Conservation (phyloP, 2,113 vertebrate species). For the Suncus etruscus region DNA sequence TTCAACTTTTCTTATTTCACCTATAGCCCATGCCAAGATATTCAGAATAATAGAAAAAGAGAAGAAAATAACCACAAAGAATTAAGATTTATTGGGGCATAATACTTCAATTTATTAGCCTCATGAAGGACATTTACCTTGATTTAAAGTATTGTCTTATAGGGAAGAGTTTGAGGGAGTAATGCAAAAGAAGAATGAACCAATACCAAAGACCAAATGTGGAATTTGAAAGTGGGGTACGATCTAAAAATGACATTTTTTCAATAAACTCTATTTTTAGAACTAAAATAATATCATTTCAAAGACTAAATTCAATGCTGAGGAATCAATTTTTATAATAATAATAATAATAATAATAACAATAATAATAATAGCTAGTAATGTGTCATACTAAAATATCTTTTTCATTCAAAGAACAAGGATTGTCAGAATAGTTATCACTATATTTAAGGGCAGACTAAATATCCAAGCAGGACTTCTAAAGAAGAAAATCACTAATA, state of each 20-base stretch:
- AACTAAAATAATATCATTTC: constrained; percentile 70
- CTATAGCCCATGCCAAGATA: background rate
- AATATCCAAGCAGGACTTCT: constrained; percentile 61
- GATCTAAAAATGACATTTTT: background rate
- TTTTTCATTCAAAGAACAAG: constrained; percentile 70
- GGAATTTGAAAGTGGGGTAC: background rate
- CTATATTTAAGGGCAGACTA: constrained; percentile 70
- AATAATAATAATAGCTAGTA: constrained; percentile 75
- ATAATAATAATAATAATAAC: constrained; percentile 35
- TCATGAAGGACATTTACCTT: background rate
- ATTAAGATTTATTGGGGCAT: background rate
- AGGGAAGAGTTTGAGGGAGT: background rate
- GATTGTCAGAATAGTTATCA: constrained; percentile 72
- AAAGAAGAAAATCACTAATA: constrained; percentile 57
- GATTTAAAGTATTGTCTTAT: background rate
- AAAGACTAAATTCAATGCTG: constrained; percentile 72
- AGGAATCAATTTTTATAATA: constrained; percentile 74
- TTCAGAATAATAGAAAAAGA: background rate
- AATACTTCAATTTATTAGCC: background rate
- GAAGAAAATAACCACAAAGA: background rate
- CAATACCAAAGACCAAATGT: background rate
- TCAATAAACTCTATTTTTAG: background rate
- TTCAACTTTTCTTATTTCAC: background rate
- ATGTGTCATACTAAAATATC: constrained; percentile 72
- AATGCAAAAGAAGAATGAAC: background rate